phyloP scores from a whole-genome alignment of 1,140 invertebrate genomes.

The Drosophila nigrodunni region DNA sequence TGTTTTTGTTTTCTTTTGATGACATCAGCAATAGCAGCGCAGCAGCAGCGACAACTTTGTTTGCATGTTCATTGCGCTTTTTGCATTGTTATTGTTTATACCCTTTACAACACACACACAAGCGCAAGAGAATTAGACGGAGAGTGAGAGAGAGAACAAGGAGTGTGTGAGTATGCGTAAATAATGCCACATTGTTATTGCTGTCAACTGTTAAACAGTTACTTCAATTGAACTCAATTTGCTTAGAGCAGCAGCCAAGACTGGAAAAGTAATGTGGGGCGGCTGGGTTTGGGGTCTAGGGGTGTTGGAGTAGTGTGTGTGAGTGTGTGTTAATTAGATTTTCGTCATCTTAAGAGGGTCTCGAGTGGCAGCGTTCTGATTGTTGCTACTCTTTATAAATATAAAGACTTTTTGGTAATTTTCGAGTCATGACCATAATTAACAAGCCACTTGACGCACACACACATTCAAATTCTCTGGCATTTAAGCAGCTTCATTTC shows the following conservation, averaged over 20 bases:
- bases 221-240: constrained; percentile 77
- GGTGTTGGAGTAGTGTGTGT: constrained; percentile 1
- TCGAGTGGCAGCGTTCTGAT: constrained; percentile 53
- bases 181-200: constrained; percentile 24
- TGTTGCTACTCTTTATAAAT: constrained; percentile 42
- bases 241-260: constrained; percentile 6
- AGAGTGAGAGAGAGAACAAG: not conserved
- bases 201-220: constrained; percentile 46
- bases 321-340: constrained; percentile 72
- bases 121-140: not conserved
- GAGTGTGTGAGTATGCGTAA: constrained; percentile 1
- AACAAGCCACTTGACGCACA: constrained; percentile 77
- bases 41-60: constrained; percentile 3
- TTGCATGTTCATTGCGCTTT: constrained; percentile 43
- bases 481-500: constrained; percentile 45
- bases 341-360: constrained; percentile 45
- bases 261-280: not conserved
- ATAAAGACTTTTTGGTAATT: constrained; percentile 54
- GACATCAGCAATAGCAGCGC: constrained; percentile 38
- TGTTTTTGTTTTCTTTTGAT: constrained; percentile 45
- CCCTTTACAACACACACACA: constrained; percentile 26
- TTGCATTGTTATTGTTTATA: constrained; percentile 47
- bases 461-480: constrained; percentile 10
- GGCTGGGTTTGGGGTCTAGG: not conserved
- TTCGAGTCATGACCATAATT: constrained; percentile 66